Evolutionary conservation across 1,140 invertebrate genomes (phyloP), one percentile per base, ranked within the genome.

Genomic region (Ceratoteleas bidentatus): DNA sequence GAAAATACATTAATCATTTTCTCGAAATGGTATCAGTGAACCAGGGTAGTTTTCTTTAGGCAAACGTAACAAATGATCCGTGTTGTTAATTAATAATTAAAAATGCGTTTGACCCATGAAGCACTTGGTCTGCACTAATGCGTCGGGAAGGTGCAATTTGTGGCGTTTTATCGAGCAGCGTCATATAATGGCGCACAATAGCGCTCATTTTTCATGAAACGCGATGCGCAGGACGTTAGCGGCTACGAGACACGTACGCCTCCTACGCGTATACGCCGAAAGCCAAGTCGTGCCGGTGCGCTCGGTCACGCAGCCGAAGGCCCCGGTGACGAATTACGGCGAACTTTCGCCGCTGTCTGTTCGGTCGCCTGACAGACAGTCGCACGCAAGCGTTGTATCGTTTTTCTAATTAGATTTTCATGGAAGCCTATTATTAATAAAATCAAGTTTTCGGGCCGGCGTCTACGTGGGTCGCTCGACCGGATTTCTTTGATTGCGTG

Each of bases 361-460:
- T 52, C 36, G 38, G 6, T 14, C 6, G 50, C 65, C 47, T 75
- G 62, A 53, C 74, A 62, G 54, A 53, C 47, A 66, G 40, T 68
- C 56, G 73, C 74, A 77, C 74, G 74, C 74, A 58, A 77, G 24
- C 65, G 16, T 11, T 50, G 58, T 77, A 69, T 77, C 74, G 74
- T 64, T 77, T 77, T 77, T 70, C 74, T 77, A 77, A 77, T 70
- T 77, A 77, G 74, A 70, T 77, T 77, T 77, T 15, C 65, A 69
- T 77, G 74, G 43, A 70, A 61, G 16, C 65, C 65, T 70, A 61
- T 78, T 78, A 78, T 78, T 78, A 70, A 78, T 78, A 65, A 78
- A 78, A 13, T 36, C 47, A 45, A 76, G 56, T 52, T 76, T 76
- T 75, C 56, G 45, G 38, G 32, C 40, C 64, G 33, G 2, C 45